Evolutionary conservation across 2,888 invertebrate genomes (phyloP), one percentile per base, ranked within the genome.

Genomic region (Leucophenga maculata): DNA sequence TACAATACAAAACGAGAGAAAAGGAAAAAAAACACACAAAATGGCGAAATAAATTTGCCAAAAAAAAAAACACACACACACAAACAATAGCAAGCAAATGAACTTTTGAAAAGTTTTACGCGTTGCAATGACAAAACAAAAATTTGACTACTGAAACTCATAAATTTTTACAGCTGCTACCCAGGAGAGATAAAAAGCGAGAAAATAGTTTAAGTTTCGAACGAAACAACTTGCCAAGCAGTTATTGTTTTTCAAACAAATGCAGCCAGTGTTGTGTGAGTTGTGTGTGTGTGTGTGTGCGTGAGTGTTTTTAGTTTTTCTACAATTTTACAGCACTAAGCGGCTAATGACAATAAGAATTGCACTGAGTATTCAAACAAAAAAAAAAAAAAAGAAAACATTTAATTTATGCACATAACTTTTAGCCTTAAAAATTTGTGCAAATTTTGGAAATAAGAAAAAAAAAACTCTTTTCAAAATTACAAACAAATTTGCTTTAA

Each of bases 391-490:
- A 62, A 62, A 73, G 74, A 26, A 2, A 26, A 26, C 26, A 79
- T 83, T 82, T 82, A 80, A 80, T 79, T 82, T 80, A 80, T 74
- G 75, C 70, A 65, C 69, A 72, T 4, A 62, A 62, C 39, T 39
- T 39, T 39, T 39, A 39, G 39, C 8, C 11, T 39, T 39, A 39
- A 39, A 39, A 39, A 39, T 6, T n/a, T n/a, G n/a, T n/a, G n/a
- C n/a, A n/a, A n/a, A n/a, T n/a, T n/a, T n/a, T n/a, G n/a, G n/a
- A n/a, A n/a, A n/a, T n/a, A n/a, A n/a, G n/a, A n/a, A n/a, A n/a
- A n/a, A n/a, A n/a, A n/a, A n/a, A n/a, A n/a, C n/a, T 39, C 1
- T 6, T 39, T 39, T 39, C 11, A 39, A 39, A 39, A 39, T 39
- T 11, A 39, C 39, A 39, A 8, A 11, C 39, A 39, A 39, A 39